Evolutionary conservation across 2,888 invertebrate genomes (phyloP), one percentile per base, ranked within the genome.

Genomic region (Merodon equestris): DNA sequence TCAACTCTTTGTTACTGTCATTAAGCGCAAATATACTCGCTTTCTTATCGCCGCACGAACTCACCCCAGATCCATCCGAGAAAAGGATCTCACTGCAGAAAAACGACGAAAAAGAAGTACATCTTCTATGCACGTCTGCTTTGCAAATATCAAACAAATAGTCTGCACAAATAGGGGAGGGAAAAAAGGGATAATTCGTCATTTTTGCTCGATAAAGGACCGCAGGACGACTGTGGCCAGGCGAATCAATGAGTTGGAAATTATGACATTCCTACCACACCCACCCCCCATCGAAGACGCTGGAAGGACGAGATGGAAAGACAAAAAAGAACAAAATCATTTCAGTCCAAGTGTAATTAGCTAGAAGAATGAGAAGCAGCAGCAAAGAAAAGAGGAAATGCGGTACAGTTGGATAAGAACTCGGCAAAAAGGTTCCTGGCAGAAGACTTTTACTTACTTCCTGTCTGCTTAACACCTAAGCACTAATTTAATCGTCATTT

Each of bases 381-480:
- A n/a, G n/a, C n/a, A n/a, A n/a, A n/a, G n/a, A 40, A 40, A 40
- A 40, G n/a, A 3, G 40, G 40, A 3, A 51, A 50, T 17, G 27
- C 45, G 18, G 63, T 27, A 27, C 27, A 42, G 4, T 7, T 9
- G 2, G 51, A 44, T 14, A 45, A 60, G 57, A 15, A 45, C 12
- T 1, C 48, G 57, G 38, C 42, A 56, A 71, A 61, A 48, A 56
- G 54, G 14, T 50, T 45, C 42, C 56, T 34, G 57, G 57, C 48
- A 44, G 53, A 54, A 58, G 74, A 64, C 70, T 79, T 79, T 64
- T 54, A 73, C 57, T 77, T 77, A 74, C 64, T 79, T 79, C 79
- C 79, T 74, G 79, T 79, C 74, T 79, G 74, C 79, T 74, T 79
- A 74, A 74, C 79, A 79, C 79, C 79, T 79, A 74, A 79, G 79